Conservation (phyloP, 2,113 vertebrate genomes). For the Hippocampus zosterae region DNA sequence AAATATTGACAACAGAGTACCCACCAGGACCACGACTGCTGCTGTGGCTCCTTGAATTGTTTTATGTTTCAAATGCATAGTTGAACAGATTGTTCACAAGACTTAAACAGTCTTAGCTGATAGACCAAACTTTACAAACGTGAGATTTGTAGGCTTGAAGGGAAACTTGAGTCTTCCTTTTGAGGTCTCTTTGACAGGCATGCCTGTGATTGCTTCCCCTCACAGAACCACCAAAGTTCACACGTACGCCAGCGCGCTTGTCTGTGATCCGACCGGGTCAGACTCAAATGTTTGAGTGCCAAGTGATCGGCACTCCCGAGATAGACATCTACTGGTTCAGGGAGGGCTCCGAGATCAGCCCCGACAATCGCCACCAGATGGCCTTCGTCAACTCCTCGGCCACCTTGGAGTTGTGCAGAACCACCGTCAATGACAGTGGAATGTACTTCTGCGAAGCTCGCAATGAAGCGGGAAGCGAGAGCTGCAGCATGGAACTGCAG, state of each 20-base stretch:
- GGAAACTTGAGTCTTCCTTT: neutral
- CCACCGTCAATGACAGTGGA: conserved; percentile 82
- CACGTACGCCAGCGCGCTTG: conserved; percentile 82
- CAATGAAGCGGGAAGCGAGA: conserved; percentile 94
- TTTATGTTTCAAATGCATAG: neutral
- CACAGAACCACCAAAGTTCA: conserved; percentile 89
- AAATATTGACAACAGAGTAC: neutral
- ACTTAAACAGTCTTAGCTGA: neutral
- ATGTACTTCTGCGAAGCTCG: conserved; percentile 90
- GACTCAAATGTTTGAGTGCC: conserved; percentile 86
- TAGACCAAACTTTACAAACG: neutral
- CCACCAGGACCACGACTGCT: neutral
- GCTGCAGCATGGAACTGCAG: conserved; percentile 90
- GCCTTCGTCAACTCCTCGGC: conserved; percentile 82
- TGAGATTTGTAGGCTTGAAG: conserved; percentile 18
- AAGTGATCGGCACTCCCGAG: conserved; percentile 88
- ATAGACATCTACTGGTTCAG: conserved; percentile 90
- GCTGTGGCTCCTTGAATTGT: neutral
- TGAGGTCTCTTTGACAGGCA: neutral
- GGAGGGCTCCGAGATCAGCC: conserved; percentile 86
- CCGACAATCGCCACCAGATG: conserved; percentile 74
- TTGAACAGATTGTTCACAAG: neutral
- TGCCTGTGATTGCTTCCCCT: conserved; percentile 16
- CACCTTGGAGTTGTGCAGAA: conserved; percentile 77
- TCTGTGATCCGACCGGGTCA: conserved; percentile 86